Evolutionary conservation across 1,140 invertebrate genomes (phyloP).

Genomic region (Brachionus paranguensis): DNA sequence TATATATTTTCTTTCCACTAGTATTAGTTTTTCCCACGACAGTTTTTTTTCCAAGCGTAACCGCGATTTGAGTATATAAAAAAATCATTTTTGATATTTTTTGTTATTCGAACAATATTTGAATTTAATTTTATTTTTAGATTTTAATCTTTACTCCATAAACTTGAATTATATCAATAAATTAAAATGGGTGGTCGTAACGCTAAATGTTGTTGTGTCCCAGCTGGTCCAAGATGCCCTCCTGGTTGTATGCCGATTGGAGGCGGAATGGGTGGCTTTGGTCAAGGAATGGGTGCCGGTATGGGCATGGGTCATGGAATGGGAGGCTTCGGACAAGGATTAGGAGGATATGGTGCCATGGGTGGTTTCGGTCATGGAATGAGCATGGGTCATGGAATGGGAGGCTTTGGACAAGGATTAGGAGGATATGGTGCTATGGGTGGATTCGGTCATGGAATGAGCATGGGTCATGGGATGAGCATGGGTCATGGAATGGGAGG

Average conservation of each 20-base stretch:
- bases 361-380: neutral
- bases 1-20: neutral
- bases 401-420: neutral
- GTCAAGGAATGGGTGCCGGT: neutral
- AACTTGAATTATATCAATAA: neutral
- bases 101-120: neutral
- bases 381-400: neutral
- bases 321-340: neutral
- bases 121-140: conserved; percentile 23
- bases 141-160: neutral
- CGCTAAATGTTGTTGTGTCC: conserved; percentile 1
- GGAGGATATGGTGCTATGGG: no score
- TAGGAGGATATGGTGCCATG: no score
- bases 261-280: neutral
- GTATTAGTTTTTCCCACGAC: neutral
- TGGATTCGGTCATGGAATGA: neutral
- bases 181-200: conserved; percentile 24
- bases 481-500: neutral
- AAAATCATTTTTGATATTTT: neutral
- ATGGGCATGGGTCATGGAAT: neutral
- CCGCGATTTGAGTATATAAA: neutral
- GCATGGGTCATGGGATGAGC: neutral
- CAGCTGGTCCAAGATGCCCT: neutral
- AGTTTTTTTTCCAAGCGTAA: neutral
- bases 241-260: conserved; percentile 9